phyloP scores from a whole-genome alignment of 1,140 invertebrate species.

The Listronotus oregonensis region DNA sequence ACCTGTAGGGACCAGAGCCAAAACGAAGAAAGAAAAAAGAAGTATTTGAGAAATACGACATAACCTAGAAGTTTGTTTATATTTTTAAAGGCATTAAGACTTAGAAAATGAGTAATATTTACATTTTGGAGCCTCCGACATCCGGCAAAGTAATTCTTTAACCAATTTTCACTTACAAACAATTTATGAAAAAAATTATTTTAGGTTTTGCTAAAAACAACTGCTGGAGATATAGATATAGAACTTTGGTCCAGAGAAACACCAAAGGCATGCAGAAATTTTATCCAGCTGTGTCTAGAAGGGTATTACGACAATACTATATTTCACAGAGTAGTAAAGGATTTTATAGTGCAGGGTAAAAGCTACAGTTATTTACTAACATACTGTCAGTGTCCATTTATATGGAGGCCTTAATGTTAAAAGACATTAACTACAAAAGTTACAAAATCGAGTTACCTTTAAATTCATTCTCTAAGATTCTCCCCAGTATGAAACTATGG shows the following conservation, averaged over 20 bases:
- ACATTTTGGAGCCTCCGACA: slow-evolving; percentile 95
- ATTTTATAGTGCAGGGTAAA: slow-evolving; percentile 83
- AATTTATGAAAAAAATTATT: slow-evolving; percentile 35
- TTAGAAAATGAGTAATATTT: slow-evolving; percentile 85
- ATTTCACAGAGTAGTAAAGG: slow-evolving; percentile 89
- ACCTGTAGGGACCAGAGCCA: too few species aligned
- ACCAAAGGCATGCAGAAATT: slow-evolving; percentile 94
- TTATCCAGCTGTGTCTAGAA: slow-evolving; percentile 96
- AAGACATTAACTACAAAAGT: too few species aligned
- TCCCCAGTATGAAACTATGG: too few species aligned
- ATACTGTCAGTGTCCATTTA: too few species aligned
- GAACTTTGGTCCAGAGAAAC: slow-evolving; percentile 98
- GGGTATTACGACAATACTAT: slow-evolving; percentile 93
- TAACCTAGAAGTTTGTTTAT: too few species aligned
- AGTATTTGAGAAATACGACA: too few species aligned
- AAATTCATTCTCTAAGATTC: too few species aligned
- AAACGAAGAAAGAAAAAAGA: too few species aligned
- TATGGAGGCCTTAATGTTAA: too few species aligned
- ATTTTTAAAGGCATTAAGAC: background rate
- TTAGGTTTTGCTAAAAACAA: slow-evolving; percentile 88
- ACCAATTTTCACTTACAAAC: slow-evolving; percentile 13
- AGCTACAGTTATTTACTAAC: too few species aligned
- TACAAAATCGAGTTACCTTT: too few species aligned
- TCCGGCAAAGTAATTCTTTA: slow-evolving; percentile 78
- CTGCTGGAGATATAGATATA: slow-evolving; percentile 95